Conservation (phyloP, 2,113 vertebrate species). For the Xyrauchen texanus region DNA sequence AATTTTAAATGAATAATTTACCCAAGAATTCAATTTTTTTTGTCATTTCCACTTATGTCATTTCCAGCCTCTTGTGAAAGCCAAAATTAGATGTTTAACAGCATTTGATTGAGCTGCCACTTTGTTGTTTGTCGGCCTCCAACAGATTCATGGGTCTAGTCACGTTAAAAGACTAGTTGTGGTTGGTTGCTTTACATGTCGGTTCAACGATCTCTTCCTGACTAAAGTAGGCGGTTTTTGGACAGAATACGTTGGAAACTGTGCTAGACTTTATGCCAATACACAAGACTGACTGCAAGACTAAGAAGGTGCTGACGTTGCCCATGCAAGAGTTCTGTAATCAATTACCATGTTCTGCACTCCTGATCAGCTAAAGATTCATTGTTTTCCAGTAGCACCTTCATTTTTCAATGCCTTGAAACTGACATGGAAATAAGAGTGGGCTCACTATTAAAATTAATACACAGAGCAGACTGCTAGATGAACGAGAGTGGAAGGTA, state of each 20-base stretch:
- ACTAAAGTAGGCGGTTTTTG: background rate
- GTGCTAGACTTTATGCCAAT: background rate
- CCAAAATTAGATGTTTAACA: no score
- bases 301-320: slow-evolving; percentile 1
- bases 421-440: slow-evolving; percentile 45
- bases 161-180: background rate
- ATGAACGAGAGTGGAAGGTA: slow-evolving; percentile 41
- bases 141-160: no score
- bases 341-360: slow-evolving; percentile 40
- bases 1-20: no score
- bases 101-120: no score
- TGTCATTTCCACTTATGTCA: no score
- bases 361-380: slow-evolving; percentile 47
- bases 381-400: slow-evolving; percentile 35
- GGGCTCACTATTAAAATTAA: slow-evolving; percentile 55
- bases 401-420: slow-evolving; percentile 55
- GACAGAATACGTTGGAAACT: background rate
- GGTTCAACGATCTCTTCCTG: background rate
- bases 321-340: slow-evolving; percentile 12
- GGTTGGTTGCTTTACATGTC: background rate
- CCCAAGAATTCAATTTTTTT: no score
- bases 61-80: no score
- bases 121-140: no score
- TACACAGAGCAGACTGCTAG: slow-evolving; percentile 33
- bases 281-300: background rate